phyloP scores from a whole-genome alignment of 2,797 vertebrate genomes.

The Gorsachius magnificus region DNA sequence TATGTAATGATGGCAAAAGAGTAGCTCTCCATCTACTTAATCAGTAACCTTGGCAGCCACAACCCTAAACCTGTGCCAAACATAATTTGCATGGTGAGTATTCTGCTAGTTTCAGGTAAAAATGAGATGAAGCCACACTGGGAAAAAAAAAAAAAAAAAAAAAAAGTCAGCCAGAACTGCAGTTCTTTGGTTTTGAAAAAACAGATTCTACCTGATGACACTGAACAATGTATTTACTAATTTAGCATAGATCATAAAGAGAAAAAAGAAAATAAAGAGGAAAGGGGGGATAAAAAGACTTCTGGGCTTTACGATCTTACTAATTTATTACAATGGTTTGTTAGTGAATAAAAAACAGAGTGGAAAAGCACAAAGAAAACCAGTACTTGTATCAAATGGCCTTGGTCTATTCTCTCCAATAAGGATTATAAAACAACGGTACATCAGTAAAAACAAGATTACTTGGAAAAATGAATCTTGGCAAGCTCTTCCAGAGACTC shows the following conservation, averaged over 20 bases:
- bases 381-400: background rate
- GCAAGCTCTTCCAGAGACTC: background rate
- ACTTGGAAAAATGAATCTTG: background rate
- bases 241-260: background rate
- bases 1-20: background rate
- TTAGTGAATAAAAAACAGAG: background rate
- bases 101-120: background rate
- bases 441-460: background rate
- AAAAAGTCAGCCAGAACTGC: background rate
- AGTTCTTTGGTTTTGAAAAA: background rate
- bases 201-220: background rate
- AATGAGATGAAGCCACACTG: background rate
- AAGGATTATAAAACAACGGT: background rate
- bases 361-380: background rate
- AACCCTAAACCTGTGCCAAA: background rate
- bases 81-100: background rate
- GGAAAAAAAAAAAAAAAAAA: background rate
- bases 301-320: background rate
- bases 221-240: background rate
- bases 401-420: background rate
- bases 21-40: background rate
- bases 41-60: slow-evolving; percentile 6
- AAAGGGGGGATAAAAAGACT: background rate
- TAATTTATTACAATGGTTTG: background rate
- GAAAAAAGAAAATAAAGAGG: fast-evolving